A percentile compares a stretch with the other conserved stretches of the same genome.
phyloP scores from a whole-genome alignment of 2,888 invertebrate genomes.

The Blera fallax region DNA sequence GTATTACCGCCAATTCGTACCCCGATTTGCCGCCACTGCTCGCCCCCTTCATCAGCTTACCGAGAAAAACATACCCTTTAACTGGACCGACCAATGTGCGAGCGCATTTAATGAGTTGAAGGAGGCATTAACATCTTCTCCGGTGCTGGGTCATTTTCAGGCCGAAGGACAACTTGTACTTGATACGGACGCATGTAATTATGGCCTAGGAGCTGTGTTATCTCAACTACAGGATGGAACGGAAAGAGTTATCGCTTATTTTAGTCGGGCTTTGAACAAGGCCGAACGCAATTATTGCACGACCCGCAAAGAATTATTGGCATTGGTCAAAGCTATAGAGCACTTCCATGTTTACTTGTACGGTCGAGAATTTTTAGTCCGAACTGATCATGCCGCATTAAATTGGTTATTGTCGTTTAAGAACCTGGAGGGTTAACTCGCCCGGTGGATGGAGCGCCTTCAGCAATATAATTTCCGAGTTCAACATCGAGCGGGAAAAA shows the following conservation, averaged over 20 bases:
- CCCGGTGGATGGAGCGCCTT: conserved; percentile 6
- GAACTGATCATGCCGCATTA: conserved; percentile 23
- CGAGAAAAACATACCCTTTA: conserved; percentile 10
- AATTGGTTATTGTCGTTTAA: too few species aligned
- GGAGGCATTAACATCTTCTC: neutral
- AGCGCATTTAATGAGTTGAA: neutral
- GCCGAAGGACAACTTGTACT: neutral
- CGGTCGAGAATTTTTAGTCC: conserved; percentile 13
- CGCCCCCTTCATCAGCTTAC: conserved; percentile 19
- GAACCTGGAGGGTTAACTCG: too few species aligned
- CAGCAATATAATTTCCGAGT: neutral
- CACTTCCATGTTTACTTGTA: conserved; percentile 14
- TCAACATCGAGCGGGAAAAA: conserved; percentile 6
- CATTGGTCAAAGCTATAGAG: conserved; percentile 2
- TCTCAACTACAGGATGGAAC: conserved; percentile 32
- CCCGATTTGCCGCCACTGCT: conserved; percentile 14
- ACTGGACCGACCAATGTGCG: conserved; percentile 2
- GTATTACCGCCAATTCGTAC: conserved; percentile 24
- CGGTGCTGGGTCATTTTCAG: neutral
- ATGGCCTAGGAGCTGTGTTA: conserved; percentile 13
- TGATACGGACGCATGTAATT: conserved; percentile 29
- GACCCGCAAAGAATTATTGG: neutral
- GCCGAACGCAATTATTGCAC: conserved; percentile 5
- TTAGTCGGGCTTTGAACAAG: conserved; percentile 6
- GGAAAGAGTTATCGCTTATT: conserved; percentile 55